Evolutionary conservation across 2,113 vertebrate genomes (phyloP), one percentile per base, ranked within the genome.

Genomic region (Microtus montanus): DNA sequence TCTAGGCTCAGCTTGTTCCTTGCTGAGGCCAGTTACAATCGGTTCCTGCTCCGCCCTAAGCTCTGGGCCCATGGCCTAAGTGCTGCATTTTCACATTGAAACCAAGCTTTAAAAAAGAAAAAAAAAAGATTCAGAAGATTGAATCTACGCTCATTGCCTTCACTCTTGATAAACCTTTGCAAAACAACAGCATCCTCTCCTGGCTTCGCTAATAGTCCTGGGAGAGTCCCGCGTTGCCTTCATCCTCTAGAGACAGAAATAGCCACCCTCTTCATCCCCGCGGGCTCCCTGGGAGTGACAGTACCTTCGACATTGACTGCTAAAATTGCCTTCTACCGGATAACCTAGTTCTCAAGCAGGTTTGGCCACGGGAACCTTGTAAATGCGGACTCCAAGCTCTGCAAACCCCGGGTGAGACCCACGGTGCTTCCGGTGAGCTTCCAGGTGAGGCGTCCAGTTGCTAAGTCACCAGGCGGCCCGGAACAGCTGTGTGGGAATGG

Each of bases 1-100:
- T 85, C 77, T 75, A 44, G 77, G 85, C 68, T 95, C 94, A 92
- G 26, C 83, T 41, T 95, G 52, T 80, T 96, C 87, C 73, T 94
- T 13, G 3, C 5, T 8, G 44, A 82, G 33, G 64, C n/a, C 73
- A 71, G 12, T 87, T 33, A 73, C 70, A 35, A 1, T 44, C 61
- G 63, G 84, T 73, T 89, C 44, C n/a, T 19, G 5, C 63, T 91
- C 79, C 73, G 49, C 92, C 70, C 66, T 71, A 8, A 0, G 10
- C 38, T 20, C 1, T 49, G 68, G 78, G 54, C 90, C 66, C 73
- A 58, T 64, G 26, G 63, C 68, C 24, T 24, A 89, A 70, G 33
- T 58, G 71, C 11, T 80, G 44, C 68, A 80, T 77, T 83, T 80
- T 79, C 26, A 71, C 73, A 87, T 82, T 75, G 49, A 87, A 22